phyloP scores from a whole-genome alignment of 2,113 vertebrate genomes.

The Campylomormyrus numenius region DNA sequence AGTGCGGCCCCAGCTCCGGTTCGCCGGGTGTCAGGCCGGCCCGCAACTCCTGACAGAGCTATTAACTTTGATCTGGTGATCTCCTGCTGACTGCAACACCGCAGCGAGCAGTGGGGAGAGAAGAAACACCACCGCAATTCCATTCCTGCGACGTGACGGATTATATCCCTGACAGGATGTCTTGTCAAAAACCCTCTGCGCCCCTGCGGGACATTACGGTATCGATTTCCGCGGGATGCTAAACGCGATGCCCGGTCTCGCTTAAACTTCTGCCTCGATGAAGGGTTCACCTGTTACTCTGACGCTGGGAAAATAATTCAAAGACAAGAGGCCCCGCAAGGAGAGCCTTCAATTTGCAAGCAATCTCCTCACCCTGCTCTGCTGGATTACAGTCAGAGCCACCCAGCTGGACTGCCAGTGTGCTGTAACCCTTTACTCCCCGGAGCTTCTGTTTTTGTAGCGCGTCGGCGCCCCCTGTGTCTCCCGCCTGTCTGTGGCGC shows the following conservation, averaged over 20 bases:
- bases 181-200: conserved; percentile 37
- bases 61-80: conserved; percentile 42
- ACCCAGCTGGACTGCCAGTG: neutral
- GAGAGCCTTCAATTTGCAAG: conserved; percentile 34
- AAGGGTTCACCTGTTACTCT: conserved; percentile 37
- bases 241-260: conserved; percentile 26
- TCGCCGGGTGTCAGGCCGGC: conserved; percentile 25
- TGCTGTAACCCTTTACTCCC: neutral
- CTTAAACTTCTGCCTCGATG: conserved; percentile 25
- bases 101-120: conserved; percentile 33
- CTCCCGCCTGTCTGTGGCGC: neutral
- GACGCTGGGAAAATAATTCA: conserved; percentile 13
- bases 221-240: conserved; percentile 37
- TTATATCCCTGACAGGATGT: conserved; percentile 36
- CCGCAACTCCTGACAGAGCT: conserved; percentile 42
- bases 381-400: conserved; percentile 24
- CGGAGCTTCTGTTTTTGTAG: neutral
- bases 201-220: conserved; percentile 28
- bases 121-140: conserved; percentile 32
- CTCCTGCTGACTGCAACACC: conserved; percentile 17
- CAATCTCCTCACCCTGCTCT: conserved; percentile 26
- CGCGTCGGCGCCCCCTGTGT: neutral
- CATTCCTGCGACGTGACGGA: conserved; percentile 27
- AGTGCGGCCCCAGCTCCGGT: neutral
- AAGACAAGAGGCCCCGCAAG: conserved; percentile 13